Evolutionary conservation across 1,140 invertebrate species (phyloP), one percentile per base, ranked within the genome.

Genomic region (Bemisia tabaci): DNA sequence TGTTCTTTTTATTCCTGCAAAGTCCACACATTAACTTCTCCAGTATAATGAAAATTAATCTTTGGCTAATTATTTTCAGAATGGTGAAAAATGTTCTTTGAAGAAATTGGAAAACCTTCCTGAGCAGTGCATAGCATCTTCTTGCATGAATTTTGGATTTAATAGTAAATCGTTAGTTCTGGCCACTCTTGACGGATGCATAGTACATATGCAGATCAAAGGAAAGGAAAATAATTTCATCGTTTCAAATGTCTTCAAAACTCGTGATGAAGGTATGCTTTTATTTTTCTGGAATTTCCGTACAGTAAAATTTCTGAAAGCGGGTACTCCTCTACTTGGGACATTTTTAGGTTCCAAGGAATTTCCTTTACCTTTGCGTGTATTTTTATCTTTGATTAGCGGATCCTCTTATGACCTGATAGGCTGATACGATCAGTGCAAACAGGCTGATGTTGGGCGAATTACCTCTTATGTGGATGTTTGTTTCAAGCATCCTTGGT

Each of bases 31-130:
- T n/a, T n/a, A n/a, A n/a, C n/a, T n/a, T n/a, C n/a, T n/a, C n/a
- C n/a, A n/a, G n/a, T n/a, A n/a, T n/a, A n/a, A n/a, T n/a, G n/a
- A n/a, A n/a, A n/a, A n/a, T n/a, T n/a, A n/a, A n/a, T n/a, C n/a
- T n/a, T n/a, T n/a, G n/a, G n/a, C n/a, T n/a, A n/a, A n/a, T n/a
- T n/a, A n/a, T n/a, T 75, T 61, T 22, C 60, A 77, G 68, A 76
- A 76, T 22, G 76, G 79, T 21, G 74, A 77, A 58, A 72, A 71
- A 60, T 73, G 80, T 65, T 77, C 77, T 17, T 70, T 79, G 12
- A 72, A 75, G 1, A 80, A 80, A 65, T 71, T 83, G 24, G 71
- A 76, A 66, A 70, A 79, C 25, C 74, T 77, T 12, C 79, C 80
- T 12, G 59, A 77, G 0, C 72, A 78, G 48, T 71, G 75, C 12